Evolutionary conservation across 1,140 invertebrate species (phyloP).

Genomic region (Lordiphosa clarofinis): DNA sequence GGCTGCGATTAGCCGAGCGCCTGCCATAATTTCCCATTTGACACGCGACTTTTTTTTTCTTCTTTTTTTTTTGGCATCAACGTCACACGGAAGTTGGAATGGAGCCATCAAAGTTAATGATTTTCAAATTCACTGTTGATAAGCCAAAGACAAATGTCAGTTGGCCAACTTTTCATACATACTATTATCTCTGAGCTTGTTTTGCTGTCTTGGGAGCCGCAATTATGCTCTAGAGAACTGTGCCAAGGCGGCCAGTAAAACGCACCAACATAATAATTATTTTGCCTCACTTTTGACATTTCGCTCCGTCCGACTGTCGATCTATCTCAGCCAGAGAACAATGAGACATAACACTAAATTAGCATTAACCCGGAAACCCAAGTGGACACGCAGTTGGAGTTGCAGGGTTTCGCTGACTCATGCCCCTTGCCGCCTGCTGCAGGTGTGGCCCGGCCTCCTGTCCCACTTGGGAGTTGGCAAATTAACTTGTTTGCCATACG

Average conservation of each 20-base stretch:
- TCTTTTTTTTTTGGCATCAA: not conserved
- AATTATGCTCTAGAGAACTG: conserved; percentile 24
- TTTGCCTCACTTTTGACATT: conserved; percentile 66
- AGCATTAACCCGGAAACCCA: conserved; percentile 69
- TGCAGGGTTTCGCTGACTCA: conserved; percentile 17
- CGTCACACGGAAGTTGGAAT: conserved; percentile 39
- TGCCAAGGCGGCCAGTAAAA: conserved; percentile 38
- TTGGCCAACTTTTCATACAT: not conserved
- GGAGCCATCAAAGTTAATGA: conserved; percentile 63
- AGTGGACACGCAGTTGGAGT: conserved; percentile 31
- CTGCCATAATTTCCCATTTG: conserved; percentile 51
- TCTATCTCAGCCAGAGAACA: conserved; percentile 45
- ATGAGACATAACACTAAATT: conserved; percentile 55
- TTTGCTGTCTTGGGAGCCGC: conserved; percentile 23
- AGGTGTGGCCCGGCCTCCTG: conserved; percentile 52
- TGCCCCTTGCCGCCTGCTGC: conserved; percentile 35
- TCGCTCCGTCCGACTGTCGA: conserved; percentile 26
- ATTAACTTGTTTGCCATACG: conserved; percentile 66
- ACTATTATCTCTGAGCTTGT: conserved; percentile 30
- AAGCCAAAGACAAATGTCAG: conserved; percentile 33
- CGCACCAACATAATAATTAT: conserved; percentile 50
- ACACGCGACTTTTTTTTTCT: conserved; percentile 40
- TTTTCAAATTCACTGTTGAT: conserved; percentile 60
- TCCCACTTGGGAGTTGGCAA: conserved; percentile 41
- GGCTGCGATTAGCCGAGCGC: conserved; percentile 36